A percentile compares a stretch with the other conserved stretches of the same genome.
Conservation (phyloP, 2,113 vertebrate genomes). For the Ptilorrhoa leucosticta region DNA sequence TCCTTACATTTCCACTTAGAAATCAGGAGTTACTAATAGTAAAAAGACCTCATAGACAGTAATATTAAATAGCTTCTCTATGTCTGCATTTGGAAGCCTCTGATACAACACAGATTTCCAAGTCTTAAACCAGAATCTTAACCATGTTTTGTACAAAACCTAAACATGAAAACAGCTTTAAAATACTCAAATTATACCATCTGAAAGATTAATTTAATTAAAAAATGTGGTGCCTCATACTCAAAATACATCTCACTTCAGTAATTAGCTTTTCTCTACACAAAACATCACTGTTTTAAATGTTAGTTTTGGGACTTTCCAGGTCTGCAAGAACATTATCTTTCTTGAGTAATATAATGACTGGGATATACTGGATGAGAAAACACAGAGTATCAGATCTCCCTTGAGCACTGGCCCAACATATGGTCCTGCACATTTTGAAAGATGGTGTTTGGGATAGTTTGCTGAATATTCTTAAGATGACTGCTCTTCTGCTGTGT, state of each 20-base stretch:
- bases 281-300: background rate
- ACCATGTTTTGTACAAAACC: background rate
- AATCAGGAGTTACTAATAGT: background rate
- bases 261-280: background rate
- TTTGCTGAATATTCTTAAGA: background rate
- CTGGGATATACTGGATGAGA: background rate
- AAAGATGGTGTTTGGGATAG: background rate
- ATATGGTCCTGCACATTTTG: background rate
- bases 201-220: background rate
- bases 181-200: constrained; percentile 1
- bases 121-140: background rate
- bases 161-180: background rate
- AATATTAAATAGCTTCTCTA: background rate
- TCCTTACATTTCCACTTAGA: background rate
- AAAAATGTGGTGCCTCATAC: background rate
- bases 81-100: background rate
- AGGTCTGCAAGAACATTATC: background rate
- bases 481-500: background rate
- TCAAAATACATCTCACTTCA: background rate
- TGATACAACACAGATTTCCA: background rate
- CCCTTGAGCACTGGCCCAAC: background rate
- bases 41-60: background rate
- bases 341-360: background rate
- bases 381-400: background rate
- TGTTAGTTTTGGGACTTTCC: background rate